Conservation (phyloP, 2,113 vertebrate species). For the Fregetta grallaria region DNA sequence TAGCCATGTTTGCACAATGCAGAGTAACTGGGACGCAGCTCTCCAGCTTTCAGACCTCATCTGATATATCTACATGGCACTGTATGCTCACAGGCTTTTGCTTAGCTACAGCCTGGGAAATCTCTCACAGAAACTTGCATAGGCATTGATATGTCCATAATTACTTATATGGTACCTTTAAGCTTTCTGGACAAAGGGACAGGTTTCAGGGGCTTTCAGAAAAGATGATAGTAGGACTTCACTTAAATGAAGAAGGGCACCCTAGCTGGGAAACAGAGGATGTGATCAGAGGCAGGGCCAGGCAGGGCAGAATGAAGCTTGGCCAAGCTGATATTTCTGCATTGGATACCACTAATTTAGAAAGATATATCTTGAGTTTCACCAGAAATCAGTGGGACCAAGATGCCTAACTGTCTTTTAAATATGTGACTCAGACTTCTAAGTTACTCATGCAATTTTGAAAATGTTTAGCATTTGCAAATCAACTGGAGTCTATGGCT, state of each 20-base stretch:
- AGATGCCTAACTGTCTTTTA: background rate
- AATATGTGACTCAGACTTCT: background rate
- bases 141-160: background rate
- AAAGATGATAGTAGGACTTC: background rate
- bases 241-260: background rate
- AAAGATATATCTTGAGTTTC: background rate
- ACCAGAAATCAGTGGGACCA: background rate
- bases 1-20: background rate
- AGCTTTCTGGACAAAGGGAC: background rate
- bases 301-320: background rate
- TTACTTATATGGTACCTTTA: background rate
- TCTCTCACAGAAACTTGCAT: background rate
- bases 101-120: background rate
- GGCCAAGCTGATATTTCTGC: background rate
- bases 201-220: background rate
- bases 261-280: background rate
- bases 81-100: background rate
- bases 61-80: background rate
- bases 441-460: background rate
- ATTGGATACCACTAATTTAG: background rate
- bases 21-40: background rate
- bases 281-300: background rate
- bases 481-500: background rate
- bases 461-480: background rate
- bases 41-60: background rate